Evolutionary conservation across 1,140 invertebrate genomes (phyloP).

Genomic region (Arctopsyche grandis): DNA sequence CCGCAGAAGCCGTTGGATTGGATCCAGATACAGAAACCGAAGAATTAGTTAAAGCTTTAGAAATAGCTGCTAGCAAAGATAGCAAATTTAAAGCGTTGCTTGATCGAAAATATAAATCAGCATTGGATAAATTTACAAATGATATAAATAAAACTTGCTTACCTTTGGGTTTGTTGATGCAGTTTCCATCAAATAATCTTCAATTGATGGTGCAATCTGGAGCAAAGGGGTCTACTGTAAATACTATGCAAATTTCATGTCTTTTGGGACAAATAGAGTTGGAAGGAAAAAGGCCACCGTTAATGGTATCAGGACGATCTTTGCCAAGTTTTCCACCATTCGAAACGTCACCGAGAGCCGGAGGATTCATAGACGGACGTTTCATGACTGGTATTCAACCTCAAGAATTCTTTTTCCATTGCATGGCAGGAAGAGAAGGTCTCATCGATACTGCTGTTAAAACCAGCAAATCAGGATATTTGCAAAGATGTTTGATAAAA

Average conservation of each 20-base stretch:
- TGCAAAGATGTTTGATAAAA: constrained; percentile 98
- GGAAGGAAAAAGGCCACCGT: constrained; percentile 94
- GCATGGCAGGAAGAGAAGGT: constrained; percentile 98
- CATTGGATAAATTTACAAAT: constrained; percentile 87
- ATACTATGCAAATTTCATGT: constrained; percentile 98
- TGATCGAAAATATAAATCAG: constrained; percentile 88
- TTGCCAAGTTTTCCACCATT: constrained; percentile 94
- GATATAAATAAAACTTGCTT: constrained; percentile 89
- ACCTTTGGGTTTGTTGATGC: constrained; percentile 81
- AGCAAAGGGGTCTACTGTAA: constrained; percentile 96
- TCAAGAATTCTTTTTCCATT: constrained; percentile 99
- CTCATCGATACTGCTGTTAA: constrained; percentile 88
- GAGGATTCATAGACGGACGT: constrained; percentile 94
- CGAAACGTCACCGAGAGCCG: constrained; percentile 90
- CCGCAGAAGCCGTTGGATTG: constrained; percentile 77
- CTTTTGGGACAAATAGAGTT: constrained; percentile 97
- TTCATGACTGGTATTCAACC: constrained; percentile 98
- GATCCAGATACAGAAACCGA: constrained; percentile 67
- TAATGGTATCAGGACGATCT: constrained; percentile 93
- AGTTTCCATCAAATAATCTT: constrained; percentile 95
- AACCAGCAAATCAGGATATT: constrained; percentile 96
- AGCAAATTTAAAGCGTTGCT: constrained; percentile 78
- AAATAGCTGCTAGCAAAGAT: constrained; percentile 78
- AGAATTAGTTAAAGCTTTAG: constrained; percentile 74
- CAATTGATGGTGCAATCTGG: constrained; percentile 98